These are phyloP conservation scores for Rhopalosiphum nymphaeae DNA, from an alignment of 2,888 invertebrate species.

Conservation along the genomic window DNA sequence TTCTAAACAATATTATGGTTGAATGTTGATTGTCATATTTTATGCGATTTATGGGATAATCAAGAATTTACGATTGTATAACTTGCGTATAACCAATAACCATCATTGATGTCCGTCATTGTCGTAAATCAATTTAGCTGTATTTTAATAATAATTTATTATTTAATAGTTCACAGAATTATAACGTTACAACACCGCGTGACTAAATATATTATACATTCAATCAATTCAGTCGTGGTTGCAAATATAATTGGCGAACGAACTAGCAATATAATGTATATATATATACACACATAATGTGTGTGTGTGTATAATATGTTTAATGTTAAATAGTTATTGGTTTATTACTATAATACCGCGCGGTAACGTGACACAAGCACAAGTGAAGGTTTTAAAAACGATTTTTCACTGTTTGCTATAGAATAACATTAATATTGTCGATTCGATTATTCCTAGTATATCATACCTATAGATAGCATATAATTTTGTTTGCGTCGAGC, in stretches of 20 bases:
- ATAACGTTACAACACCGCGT: background rate
- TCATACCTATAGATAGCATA: background rate
- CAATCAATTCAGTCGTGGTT: constrained; percentile 15
- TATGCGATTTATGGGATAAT: background rate
- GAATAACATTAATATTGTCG: background rate
- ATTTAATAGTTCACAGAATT: constrained; percentile 1
- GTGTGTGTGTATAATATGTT: no score
- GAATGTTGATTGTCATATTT: background rate
- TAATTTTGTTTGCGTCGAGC: background rate
- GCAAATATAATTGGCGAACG: background rate
- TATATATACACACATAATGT: no score
- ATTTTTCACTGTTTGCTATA: background rate
- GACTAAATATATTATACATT: constrained; percentile 15
- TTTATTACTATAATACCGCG: background rate
- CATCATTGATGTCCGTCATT: background rate
- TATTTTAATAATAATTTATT: background rate
- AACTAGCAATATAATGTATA: background rate
- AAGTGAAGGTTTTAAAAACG: constrained; percentile 16
- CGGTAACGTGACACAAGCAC: background rate
- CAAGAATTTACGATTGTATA: constrained; percentile 5
- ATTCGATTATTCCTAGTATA: background rate
- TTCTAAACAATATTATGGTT: background rate
- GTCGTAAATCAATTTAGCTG: constrained; percentile 13
- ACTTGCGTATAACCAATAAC: background rate
- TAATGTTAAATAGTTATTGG: background rate